These are phyloP conservation scores for Hemiprocne comata DNA, from an alignment of 2,113 vertebrate species.

Conservation along the genomic window DNA sequence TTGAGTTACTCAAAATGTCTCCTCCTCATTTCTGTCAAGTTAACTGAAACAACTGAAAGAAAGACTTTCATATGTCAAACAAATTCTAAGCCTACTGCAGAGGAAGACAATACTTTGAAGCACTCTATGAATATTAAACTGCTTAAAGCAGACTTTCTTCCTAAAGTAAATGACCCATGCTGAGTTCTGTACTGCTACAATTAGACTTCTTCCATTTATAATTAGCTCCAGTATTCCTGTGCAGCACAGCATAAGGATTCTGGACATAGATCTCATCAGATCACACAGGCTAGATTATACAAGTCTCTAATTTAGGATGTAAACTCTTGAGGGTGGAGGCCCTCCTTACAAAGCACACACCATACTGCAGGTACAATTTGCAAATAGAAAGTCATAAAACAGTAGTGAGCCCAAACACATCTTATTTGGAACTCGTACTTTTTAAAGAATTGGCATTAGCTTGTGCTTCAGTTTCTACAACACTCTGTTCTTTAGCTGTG, in stretches of 20 bases:
- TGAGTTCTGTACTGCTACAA: background rate
- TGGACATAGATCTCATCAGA: background rate
- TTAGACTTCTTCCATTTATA: background rate
- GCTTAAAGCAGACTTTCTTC: background rate
- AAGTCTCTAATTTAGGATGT: background rate
- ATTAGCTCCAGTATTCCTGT: background rate
- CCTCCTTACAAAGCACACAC: background rate
- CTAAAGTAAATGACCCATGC: background rate
- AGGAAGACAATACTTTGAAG: background rate
- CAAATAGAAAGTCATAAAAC: background rate
- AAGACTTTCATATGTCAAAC: background rate
- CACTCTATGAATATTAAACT: background rate
- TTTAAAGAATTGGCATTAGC: background rate
- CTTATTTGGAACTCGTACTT: background rate
- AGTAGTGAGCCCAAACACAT: background rate
- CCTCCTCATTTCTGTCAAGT: background rate
- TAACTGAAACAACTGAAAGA: background rate
- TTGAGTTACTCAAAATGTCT: background rate
- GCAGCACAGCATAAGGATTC: background rate
- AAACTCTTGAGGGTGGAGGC: background rate
- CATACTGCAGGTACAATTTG: background rate
- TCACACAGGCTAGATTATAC: background rate
- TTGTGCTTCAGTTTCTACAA: background rate
- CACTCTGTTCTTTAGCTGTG: background rate
- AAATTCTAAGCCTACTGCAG: background rate